phyloP scores from a whole-genome alignment of 2,113 vertebrate genomes.

The Miniopterus natalensis region DNA sequence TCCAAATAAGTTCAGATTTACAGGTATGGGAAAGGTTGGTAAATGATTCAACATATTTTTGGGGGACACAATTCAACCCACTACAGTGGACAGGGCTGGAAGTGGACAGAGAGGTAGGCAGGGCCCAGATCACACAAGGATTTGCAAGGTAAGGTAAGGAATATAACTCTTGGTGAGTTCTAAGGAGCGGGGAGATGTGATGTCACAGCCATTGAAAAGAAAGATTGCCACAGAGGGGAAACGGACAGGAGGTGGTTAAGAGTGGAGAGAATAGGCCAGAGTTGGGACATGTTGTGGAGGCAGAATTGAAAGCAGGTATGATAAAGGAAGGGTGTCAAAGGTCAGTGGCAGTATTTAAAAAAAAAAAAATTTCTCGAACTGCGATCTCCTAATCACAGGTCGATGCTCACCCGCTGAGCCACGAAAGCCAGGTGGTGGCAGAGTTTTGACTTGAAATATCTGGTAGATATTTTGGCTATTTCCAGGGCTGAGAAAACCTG shows the following conservation, averaged over 20 bases:
- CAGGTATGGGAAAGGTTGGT: no score
- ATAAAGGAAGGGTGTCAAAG: not conserved
- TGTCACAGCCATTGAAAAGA: not conserved
- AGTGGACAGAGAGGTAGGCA: not conserved
- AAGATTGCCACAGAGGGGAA: not conserved
- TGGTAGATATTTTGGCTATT: not conserved
- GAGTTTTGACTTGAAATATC: not conserved
- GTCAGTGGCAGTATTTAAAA: no score
- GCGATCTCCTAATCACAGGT: no score
- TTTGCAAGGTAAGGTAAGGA: not conserved
- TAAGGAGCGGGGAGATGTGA: not conserved
- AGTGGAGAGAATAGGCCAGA: not conserved
- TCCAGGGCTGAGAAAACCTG: not conserved
- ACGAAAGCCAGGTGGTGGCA: no score
- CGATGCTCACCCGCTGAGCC: no score
- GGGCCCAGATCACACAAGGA: not conserved
- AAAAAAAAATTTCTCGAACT: no score
- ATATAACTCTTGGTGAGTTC: not conserved
- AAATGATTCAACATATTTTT: not conserved
- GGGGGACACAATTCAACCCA: not conserved
- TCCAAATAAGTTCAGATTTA: not conserved
- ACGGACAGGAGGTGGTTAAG: not conserved
- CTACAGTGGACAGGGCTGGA: not conserved
- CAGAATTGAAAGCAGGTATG: not conserved
- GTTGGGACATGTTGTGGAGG: not conserved